phyloP scores from a whole-genome alignment of 2,888 invertebrate species.

The Pyrrhosoma nymphula region DNA sequence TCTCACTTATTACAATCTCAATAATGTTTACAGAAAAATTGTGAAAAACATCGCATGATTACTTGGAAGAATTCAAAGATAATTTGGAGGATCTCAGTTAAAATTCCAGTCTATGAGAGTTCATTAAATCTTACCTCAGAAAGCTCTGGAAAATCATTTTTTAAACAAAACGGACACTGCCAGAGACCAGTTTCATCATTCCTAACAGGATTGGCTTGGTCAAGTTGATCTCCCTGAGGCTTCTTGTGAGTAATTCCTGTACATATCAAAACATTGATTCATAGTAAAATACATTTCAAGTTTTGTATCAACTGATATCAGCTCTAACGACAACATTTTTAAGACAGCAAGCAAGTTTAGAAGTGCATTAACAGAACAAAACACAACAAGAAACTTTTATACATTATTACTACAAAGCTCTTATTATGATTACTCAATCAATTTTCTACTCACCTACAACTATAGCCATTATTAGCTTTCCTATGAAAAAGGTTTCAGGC shows the following conservation, averaged over 20 bases:
- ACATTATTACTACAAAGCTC: background rate
- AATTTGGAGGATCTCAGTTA: too few relatives aligned
- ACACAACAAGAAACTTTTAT: background rate
- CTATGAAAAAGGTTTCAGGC: constrained; percentile 94
- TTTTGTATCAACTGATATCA: too few relatives aligned
- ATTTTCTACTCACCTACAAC: constrained; percentile 80
- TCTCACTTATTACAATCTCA: too few relatives aligned
- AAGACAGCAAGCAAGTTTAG: too few relatives aligned
- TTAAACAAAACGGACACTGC: constrained; percentile 98
- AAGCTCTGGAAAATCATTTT: constrained; percentile 96
- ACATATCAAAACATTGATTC: constrained; percentile 70
- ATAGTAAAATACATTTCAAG: too few relatives aligned
- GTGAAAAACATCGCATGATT: too few relatives aligned
- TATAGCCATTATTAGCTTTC: constrained; percentile 90
- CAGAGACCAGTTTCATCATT: constrained; percentile 96
- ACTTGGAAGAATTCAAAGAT: too few relatives aligned
- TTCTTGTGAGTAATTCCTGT: constrained; percentile 90
- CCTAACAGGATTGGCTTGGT: constrained; percentile 96
- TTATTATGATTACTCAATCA: background rate
- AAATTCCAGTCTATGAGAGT: too few relatives aligned
- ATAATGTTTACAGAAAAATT: too few relatives aligned
- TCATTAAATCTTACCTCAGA: constrained; percentile 83
- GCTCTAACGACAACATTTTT: too few relatives aligned
- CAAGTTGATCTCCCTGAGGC: constrained; percentile 95
- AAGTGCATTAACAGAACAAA: background rate